These are phyloP conservation scores for Orycteropus afer DNA, from an alignment of 2,113 vertebrate species.

Conservation along the genomic window DNA sequence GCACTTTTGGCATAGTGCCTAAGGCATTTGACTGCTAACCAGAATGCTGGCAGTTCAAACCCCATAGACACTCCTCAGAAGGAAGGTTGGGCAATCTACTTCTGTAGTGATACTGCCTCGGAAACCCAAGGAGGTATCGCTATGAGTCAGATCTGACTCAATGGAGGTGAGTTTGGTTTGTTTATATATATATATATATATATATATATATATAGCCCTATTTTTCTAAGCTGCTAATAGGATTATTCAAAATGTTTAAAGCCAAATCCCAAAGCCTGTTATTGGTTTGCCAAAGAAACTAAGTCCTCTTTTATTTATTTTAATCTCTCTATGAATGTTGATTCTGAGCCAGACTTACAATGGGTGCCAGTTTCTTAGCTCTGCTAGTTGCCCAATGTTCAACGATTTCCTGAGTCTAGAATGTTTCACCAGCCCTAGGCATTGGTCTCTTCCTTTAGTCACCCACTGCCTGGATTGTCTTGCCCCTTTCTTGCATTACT, in stretches of 20 bases:
- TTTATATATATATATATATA: conserved; percentile 2
- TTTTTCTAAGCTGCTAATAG: conserved; percentile 83
- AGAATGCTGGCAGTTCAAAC: too few relatives aligned
- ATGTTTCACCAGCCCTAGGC: neutral
- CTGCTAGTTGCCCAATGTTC: neutral
- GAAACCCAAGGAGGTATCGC: too few relatives aligned
- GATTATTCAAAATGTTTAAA: conserved; percentile 83
- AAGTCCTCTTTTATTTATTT: conserved; percentile 45
- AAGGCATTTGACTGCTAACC: too few relatives aligned
- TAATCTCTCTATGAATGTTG: conserved; percentile 62
- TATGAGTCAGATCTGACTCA: too few relatives aligned
- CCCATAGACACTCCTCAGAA: too few relatives aligned
- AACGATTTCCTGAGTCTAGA: neutral
- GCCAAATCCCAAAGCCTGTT: conserved; percentile 76
- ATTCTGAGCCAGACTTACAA: conserved; percentile 42
- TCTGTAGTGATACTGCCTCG: too few relatives aligned
- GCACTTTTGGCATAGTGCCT: too few relatives aligned
- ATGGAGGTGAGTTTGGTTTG: too few relatives aligned
- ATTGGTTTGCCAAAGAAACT: conserved; percentile 75
- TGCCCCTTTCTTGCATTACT: neutral
- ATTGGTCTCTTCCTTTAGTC: rapidly evolving
- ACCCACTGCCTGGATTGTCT: rapidly evolving
- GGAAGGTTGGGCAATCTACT: too few relatives aligned
- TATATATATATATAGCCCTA: conserved; percentile 41
- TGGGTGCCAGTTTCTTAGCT: neutral